These are phyloP conservation scores for Contarinia nasturtii DNA, from an alignment of 1,140 invertebrate species.

Conservation along the genomic window DNA sequence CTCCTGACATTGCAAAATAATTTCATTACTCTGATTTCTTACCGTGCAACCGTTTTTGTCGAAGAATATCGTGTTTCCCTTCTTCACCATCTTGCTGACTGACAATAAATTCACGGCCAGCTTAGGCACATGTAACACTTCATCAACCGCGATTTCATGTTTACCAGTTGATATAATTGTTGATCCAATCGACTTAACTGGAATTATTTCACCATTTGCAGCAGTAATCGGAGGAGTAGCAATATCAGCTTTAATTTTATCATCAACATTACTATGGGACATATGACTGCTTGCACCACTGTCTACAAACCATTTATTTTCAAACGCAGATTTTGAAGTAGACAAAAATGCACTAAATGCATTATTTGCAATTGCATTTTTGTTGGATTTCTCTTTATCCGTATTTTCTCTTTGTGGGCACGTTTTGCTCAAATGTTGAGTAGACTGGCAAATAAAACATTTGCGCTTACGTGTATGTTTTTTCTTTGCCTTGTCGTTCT, in stretches of 20 bases:
- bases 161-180: constrained; percentile 7
- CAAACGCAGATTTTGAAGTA: background rate
- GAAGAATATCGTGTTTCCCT: constrained; percentile 2
- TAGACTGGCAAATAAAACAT: no score
- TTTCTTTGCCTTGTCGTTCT: no score
- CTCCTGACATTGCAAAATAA: constrained; percentile 1
- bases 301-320: constrained; percentile 10
- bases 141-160: background rate
- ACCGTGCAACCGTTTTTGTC: background rate
- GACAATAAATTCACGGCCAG: constrained; percentile 4
- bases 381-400: no score
- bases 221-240: constrained; percentile 12
- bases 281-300: constrained; percentile 6
- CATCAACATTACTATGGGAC: constrained; percentile 7
- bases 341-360: no score
- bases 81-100: constrained; percentile 2
- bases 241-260: constrained; percentile 2
- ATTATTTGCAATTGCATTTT: no score
- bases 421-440: no score
- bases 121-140: constrained; percentile 3
- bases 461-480: no score
- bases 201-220: constrained; percentile 12
- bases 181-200: constrained; percentile 11
- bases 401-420: no score
- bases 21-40: background rate